These are phyloP conservation scores for Keiferia lycopersicella DNA, from an alignment of 2,888 invertebrate species.

Conservation along the genomic window DNA sequence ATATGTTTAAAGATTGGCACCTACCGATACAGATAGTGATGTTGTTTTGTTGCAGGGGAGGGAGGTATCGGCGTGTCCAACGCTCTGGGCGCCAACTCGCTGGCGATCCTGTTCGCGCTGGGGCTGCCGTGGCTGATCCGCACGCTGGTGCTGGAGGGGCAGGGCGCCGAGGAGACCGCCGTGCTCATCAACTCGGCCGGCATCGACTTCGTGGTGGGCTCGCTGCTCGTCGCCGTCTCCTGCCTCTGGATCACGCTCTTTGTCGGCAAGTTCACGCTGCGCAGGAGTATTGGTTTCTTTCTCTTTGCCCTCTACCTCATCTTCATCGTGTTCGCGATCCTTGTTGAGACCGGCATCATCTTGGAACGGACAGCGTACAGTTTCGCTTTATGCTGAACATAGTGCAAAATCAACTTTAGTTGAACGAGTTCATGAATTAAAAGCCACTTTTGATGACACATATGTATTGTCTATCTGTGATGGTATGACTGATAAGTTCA, in stretches of 20 bases:
- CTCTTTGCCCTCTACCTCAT: slow-evolving; percentile 84
- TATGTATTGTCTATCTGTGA: slow-evolving; percentile 2
- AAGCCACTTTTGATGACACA: not conserved
- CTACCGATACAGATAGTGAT: not conserved
- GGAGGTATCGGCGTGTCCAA: slow-evolving; percentile 94
- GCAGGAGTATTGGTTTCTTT: slow-evolving; percentile 84
- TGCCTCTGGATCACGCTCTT: slow-evolving; percentile 85
- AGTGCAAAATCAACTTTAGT: not conserved
- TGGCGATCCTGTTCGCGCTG: slow-evolving; percentile 91
- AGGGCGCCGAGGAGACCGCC: slow-evolving; percentile 68
- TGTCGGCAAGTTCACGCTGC: slow-evolving; percentile 86
- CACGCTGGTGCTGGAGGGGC: slow-evolving; percentile 78
- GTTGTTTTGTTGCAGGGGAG: slow-evolving; percentile 83
- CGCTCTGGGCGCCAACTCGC: slow-evolving; percentile 91
- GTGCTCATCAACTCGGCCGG: slow-evolving; percentile 89
- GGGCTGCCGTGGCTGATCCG: slow-evolving; percentile 93
- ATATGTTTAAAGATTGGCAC: not conserved
- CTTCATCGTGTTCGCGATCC: slow-evolving; percentile 88
- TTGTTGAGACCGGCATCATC: slow-evolving; percentile 89
- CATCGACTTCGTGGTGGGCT: slow-evolving; percentile 90
- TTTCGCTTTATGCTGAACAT: slow-evolving; percentile 20
- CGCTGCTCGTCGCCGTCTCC: slow-evolving; percentile 87
- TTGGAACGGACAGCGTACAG: slow-evolving; percentile 37
- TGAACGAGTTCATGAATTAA: slow-evolving; percentile 7
- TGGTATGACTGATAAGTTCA: not conserved